Evolutionary conservation across 2,888 invertebrate genomes (phyloP), one percentile per base, ranked within the genome.

Genomic region (Oligia strigilis): DNA sequence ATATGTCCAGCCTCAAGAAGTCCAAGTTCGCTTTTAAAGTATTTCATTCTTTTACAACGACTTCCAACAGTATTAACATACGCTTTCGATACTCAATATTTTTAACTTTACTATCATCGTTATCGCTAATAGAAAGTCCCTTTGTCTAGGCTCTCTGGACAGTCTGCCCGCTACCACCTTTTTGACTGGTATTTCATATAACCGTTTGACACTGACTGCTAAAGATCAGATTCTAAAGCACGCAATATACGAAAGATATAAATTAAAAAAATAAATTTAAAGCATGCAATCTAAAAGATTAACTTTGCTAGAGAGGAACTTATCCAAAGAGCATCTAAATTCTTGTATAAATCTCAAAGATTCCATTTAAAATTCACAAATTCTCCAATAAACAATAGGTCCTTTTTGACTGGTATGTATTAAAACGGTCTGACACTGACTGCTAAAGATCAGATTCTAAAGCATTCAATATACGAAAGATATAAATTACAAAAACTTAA

Each of bases 301-400:
- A 84, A 23, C 43, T 40, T 14, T 13, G 9, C 9, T n/a, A 14
- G 1, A 52, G 19, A 52, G 23, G 29, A 60, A 79, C 43, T 40
- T 66, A 62, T 29, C 17, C 11, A 49, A 84, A 81, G 40, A n/a
- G 23, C 40, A 36, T 23, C 8, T 29, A 23, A 58, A 40, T 69
- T 62, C 43, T 40, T 4, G 43, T 55, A 29, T 29, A 72, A 78
- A 82, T 29, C 49, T 55, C 40, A n/a, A 82, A 73, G 49, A 71
- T 82, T 40, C 49, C 82, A 55, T 83, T 83, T 77, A 83, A 86
- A 74, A 75, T 86, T 78, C 62, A 4, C 66, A 83, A 83, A 82
- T 80, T 78, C 83, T 46, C 80, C 78, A 55, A 46, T 46, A 46
- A 46, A 46, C 46, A 46, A 46, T 5, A 40, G 40, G 83, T 84